Percentiles rank a stretch among this genome's conserved stretches.
Evolutionary conservation across 1,140 invertebrate species (phyloP).

Genomic region (Stegodyphus dumicola): DNA sequence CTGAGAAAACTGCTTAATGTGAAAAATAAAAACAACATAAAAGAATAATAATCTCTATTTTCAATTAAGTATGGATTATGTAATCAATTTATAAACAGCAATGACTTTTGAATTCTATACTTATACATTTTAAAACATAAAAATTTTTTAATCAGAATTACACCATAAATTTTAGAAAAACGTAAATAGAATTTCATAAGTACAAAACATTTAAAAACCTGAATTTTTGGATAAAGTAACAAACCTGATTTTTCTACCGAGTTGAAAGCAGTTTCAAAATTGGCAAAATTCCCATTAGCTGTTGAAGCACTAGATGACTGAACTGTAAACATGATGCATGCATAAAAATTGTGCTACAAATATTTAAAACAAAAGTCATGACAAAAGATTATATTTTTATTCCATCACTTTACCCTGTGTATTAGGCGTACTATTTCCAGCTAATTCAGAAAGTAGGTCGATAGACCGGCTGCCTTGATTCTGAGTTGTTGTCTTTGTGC

Average conservation of each 20-base stretch:
- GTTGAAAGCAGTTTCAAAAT: slow-evolving; percentile 65
- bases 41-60: too few species aligned
- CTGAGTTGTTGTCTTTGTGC: slow-evolving; percentile 47
- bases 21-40: not conserved
- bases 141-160: too few species aligned
- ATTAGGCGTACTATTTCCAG: slow-evolving; percentile 9
- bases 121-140: too few species aligned
- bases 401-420: not conserved
- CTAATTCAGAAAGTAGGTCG: slow-evolving; percentile 49
- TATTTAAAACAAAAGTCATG: not conserved
- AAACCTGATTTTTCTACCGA: slow-evolving; percentile 56
- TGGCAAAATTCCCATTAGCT: slow-evolving; percentile 66
- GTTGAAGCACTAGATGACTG: slow-evolving; percentile 58
- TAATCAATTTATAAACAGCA: too few species aligned
- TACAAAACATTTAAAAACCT: too few species aligned
- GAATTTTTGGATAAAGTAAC: not conserved
- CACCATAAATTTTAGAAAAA: too few species aligned
- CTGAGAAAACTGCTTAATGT: not conserved
- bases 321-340: not conserved
- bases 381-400: too few species aligned
- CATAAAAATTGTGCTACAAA: not conserved
- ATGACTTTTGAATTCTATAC: too few species aligned
- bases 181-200: too few species aligned
- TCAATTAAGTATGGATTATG: too few species aligned
- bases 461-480: slow-evolving; percentile 55